Conservation (phyloP, 2,797 vertebrate species). For the Falco naumanni region DNA sequence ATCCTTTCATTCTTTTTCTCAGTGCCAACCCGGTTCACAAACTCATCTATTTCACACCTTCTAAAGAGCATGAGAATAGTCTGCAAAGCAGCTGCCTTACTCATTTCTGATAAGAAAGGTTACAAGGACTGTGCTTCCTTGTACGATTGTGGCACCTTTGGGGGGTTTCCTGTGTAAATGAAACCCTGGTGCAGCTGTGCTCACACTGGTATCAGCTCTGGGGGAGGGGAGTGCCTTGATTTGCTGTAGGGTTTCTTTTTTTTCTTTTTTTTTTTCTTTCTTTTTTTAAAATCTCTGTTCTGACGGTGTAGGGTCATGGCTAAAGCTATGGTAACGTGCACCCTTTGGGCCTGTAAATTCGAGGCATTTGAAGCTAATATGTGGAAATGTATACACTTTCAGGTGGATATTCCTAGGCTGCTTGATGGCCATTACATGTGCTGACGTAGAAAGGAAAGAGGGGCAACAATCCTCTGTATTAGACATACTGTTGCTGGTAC, state of each 20-base stretch:
- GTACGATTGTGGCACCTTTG: neutral
- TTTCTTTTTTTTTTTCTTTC: neutral
- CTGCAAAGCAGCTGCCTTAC: neutral
- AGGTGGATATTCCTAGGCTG: neutral
- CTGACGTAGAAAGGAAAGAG: neutral
- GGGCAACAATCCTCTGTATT: neutral
- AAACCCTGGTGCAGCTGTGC: neutral
- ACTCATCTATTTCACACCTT: slow-evolving; percentile 51
- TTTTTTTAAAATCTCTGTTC: neutral
- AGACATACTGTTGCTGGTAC: neutral
- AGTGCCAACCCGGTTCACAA: neutral
- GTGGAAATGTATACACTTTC: neutral
- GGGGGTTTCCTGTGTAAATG: slow-evolving; percentile 57
- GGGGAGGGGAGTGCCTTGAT: neutral
- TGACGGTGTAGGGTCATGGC: slow-evolving; percentile 2
- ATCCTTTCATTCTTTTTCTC: neutral
- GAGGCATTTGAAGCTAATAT: neutral
- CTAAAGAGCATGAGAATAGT: neutral
- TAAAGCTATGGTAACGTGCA: neutral
- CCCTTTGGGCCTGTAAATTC: neutral
- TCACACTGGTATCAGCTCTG: neutral
- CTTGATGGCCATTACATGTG: neutral
- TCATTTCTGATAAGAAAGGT: slow-evolving; percentile 6
- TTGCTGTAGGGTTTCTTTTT: neutral
- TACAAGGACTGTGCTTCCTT: neutral